Evolutionary conservation across 2,888 invertebrate species (phyloP), one percentile per base, ranked within the genome.

Genomic region (Andrena praecox): DNA sequence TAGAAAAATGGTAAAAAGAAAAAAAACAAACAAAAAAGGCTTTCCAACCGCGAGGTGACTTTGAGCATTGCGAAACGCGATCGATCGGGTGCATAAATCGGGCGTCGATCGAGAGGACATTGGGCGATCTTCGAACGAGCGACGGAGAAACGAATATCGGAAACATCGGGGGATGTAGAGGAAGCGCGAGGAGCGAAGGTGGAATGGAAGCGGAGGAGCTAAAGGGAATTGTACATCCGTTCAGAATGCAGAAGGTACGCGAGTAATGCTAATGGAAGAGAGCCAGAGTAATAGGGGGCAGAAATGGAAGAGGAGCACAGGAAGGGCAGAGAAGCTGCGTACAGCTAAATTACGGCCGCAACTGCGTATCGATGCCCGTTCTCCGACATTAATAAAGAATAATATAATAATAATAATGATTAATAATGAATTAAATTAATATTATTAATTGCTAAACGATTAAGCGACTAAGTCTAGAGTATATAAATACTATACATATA

Each of bases 361-460:
- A 90, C 91, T 91, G 92, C 92, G 90, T 93, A 91, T 92, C 90
- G 90, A 91, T 92, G 93, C 93, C 93, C 93, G 89, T 93, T 93
- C 93, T 93, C 93, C 91, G 92, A 93, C 91, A 93, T 93, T 92
- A 92, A 92, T 93, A 91, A 93, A 91, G 88, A 91, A 90, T 89
- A 91, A 90, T 90, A 90, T 89, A 89, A 89, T 90, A 91, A 90
- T 90, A 88, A 90, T 90, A 88, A 92, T 90, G 91, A 90, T 91
- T 56, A 88, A 92, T 90, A 91, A 90, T 91, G 87, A 91, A 92
- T 90, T 91, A 91, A 92, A 92, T 91, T 92, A 93, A 91, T 91
- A 92, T 92, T 92, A 93, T 91, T 93, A 92, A 92, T 91, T 92
- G 92, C 92, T 93, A 93, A 92, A 92, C 92, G 91, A 91, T 91